Conservation (phyloP, 2,888 invertebrate species). For the Alcis repandata region DNA sequence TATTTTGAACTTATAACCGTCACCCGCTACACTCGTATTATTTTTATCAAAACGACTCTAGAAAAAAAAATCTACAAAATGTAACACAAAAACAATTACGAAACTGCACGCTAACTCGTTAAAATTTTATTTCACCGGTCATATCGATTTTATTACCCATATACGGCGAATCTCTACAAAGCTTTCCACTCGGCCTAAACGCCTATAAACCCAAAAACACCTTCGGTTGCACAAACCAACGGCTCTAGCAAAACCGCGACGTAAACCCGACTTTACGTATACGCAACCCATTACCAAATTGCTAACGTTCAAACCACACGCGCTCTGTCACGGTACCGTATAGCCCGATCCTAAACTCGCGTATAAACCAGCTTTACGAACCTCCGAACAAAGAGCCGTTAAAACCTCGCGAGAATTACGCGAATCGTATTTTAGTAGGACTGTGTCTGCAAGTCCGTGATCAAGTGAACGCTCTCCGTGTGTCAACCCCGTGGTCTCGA, state of each 20-base stretch:
- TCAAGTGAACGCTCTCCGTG: constrained; percentile 81
- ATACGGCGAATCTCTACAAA: constrained; percentile 73
- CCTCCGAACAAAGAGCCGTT: constrained; percentile 82
- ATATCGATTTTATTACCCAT: constrained; percentile 71
- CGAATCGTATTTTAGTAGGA: constrained; percentile 70
- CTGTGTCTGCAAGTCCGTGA: constrained; percentile 73
- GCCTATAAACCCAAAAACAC: constrained; percentile 83
- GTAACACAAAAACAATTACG: constrained; percentile 50
- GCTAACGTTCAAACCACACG: constrained; percentile 79
- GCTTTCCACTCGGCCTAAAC: constrained; percentile 78
- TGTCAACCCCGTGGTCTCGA: constrained; percentile 80
- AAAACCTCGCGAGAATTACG: constrained; percentile 63
- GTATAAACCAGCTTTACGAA: constrained; percentile 73
- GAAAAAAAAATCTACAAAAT: constrained; percentile 42
- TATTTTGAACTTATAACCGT: neutral
- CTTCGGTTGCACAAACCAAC: constrained; percentile 79
- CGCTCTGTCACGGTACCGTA: constrained; percentile 70
- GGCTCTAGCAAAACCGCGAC: constrained; percentile 79
- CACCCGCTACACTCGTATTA: neutral
- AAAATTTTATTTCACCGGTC: constrained; percentile 51
- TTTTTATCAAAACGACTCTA: neutral
- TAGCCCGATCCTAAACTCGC: constrained; percentile 69
- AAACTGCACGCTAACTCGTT: constrained; percentile 36
- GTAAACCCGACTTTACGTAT: constrained; percentile 71
- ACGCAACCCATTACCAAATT: constrained; percentile 74